phyloP scores from a whole-genome alignment of 1,140 invertebrate genomes.

The Glomeris maerens region DNA sequence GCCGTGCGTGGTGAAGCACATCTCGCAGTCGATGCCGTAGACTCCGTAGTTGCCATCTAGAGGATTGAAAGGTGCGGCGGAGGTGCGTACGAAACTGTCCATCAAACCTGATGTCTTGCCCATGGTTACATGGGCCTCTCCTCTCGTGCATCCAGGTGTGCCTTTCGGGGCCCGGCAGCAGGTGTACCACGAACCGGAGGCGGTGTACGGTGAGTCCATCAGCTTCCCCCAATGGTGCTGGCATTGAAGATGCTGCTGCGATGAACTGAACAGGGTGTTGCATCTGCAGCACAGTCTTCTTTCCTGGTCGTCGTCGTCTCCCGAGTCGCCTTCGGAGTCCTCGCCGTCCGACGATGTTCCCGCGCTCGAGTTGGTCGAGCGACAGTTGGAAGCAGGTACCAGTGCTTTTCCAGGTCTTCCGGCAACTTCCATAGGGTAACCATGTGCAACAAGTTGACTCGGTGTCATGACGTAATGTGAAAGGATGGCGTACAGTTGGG shows the following conservation, averaged over 20 bases:
- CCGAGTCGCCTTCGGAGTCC: conserved; percentile 20
- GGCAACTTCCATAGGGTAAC: conserved; percentile 52
- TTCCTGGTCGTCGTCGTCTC: conserved; percentile 15
- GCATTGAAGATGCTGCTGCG: conserved; percentile 50
- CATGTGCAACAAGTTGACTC: conserved; percentile 48
- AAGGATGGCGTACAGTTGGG: conserved; percentile 34
- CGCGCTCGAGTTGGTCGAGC: conserved; percentile 27
- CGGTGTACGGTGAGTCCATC: conserved; percentile 29
- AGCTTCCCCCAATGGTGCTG: conserved; percentile 65
- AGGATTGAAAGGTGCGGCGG: conserved; percentile 26
- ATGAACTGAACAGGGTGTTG: conserved; percentile 48
- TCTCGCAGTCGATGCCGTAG: conserved; percentile 81
- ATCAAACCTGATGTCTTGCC: conserved; percentile 55
- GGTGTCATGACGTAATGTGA: conserved; percentile 44
- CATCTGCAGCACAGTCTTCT: conserved; percentile 55
- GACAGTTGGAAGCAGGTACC: conserved; percentile 25
- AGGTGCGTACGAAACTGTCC: conserved; percentile 41
- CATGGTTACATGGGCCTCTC: conserved; percentile 57
- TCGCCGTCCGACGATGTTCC: conserved; percentile 38
- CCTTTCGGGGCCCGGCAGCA: conserved; percentile 34
- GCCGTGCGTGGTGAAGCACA: conserved; percentile 71
- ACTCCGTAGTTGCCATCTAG: conserved; percentile 36
- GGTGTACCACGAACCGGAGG: conserved; percentile 29
- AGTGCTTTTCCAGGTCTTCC: conserved; percentile 42
- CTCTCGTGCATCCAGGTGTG: conserved; percentile 43